These are phyloP conservation scores for Hypomecis punctinalis DNA, from an alignment of 2,888 invertebrate genomes.

Conservation along the genomic window DNA sequence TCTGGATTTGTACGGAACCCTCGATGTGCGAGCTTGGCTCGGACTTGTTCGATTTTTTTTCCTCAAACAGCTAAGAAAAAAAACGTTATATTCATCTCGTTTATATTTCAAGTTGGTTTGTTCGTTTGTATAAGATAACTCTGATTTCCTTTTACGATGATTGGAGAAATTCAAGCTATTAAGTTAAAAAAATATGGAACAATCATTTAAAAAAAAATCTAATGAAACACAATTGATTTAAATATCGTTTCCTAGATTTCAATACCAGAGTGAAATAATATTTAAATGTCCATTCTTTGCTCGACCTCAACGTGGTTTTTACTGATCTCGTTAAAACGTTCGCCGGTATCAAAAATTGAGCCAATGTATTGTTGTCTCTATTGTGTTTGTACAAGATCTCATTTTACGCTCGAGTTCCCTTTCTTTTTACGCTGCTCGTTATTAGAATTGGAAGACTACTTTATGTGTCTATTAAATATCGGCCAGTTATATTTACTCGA, in stretches of 20 bases:
- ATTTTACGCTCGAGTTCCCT: constrained; percentile 25
- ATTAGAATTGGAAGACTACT: constrained; percentile 26
- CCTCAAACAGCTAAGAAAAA: too few species aligned
- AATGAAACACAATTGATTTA: not conserved
- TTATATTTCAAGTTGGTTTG: too few species aligned
- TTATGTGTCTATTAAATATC: constrained; percentile 26
- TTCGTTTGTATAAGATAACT: too few species aligned
- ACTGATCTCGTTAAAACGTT: not conserved
- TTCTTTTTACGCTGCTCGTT: constrained; percentile 28
- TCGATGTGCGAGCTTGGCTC: too few species aligned
- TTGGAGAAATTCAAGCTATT: too few species aligned
- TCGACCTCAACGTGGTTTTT: not conserved
- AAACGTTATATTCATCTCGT: too few species aligned
- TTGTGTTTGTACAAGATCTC: constrained; percentile 22
- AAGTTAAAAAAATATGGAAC: not conserved
- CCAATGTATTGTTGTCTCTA: not conserved
- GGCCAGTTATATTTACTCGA: constrained; percentile 18
- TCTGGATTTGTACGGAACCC: too few species aligned
- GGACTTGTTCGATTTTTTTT: too few species aligned
- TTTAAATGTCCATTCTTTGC: constrained; percentile 5
- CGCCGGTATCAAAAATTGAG: not conserved
- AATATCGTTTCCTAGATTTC: not conserved
- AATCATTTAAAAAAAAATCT: not conserved
- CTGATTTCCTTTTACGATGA: too few species aligned
- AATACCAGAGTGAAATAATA: constrained; percentile 2